Evolutionary conservation across 2,797 vertebrate species (phyloP).

Genomic region (Tragelaphus oryx): DNA sequence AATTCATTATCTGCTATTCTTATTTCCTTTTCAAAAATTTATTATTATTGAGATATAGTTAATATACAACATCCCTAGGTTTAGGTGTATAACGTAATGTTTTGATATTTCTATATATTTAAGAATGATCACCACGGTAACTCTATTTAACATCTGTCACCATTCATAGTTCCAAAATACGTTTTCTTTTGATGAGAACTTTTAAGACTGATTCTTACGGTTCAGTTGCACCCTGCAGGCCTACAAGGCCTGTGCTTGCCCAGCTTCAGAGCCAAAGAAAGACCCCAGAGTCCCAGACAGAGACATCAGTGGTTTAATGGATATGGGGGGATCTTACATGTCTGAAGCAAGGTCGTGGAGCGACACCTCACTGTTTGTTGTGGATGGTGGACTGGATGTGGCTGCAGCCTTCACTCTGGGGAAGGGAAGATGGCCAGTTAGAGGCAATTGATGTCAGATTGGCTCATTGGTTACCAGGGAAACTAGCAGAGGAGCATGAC

Average conservation of each 20-base stretch:
- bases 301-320: neutral
- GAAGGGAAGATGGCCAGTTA: neutral
- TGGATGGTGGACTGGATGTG: neutral
- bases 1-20: neutral
- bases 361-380: neutral
- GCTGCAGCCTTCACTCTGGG: neutral
- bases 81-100: neutral
- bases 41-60: neutral
- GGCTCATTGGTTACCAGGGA: neutral
- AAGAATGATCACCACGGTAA: neutral
- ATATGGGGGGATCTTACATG: neutral
- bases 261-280: neutral
- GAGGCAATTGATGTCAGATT: neutral
- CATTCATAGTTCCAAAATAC: neutral
- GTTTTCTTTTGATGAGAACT: neutral
- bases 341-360: neutral
- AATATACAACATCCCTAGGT: neutral
- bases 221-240: neutral
- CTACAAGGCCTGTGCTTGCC: neutral
- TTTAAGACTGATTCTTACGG: neutral
- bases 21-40: neutral
- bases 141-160: neutral
- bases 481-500: neutral
- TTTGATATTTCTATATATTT: neutral
- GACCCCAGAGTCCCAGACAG: neutral